Evolutionary conservation across 2,888 invertebrate genomes (phyloP).

Genomic region (Hypselothyrea guttata): DNA sequence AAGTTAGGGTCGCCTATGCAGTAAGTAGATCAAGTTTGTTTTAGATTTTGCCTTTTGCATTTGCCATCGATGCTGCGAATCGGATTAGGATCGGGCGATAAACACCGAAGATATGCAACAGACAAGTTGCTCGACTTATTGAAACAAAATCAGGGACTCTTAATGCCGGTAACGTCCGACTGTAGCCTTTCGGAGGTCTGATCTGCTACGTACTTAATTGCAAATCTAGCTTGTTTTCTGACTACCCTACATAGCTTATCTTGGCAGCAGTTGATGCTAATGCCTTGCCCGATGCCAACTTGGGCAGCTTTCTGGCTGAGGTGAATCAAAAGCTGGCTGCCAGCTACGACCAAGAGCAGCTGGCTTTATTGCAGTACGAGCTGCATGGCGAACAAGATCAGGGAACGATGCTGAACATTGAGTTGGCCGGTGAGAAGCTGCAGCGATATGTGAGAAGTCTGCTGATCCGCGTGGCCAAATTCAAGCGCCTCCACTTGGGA

Average conservation of each 20-base stretch:
- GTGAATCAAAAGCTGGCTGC: slow-evolving; percentile 68
- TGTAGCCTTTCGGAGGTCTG: too few species aligned
- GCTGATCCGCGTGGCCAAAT: slow-evolving; percentile 56
- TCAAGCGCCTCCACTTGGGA: slow-evolving; percentile 82
- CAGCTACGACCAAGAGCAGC: slow-evolving; percentile 71
- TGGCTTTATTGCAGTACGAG: slow-evolving; percentile 73
- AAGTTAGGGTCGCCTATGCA: too few species aligned
- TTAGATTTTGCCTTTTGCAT: too few species aligned
- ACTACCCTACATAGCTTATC: not conserved
- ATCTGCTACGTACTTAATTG: not conserved
- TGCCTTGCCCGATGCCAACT: slow-evolving; percentile 26
- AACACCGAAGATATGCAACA: too few species aligned
- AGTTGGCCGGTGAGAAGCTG: slow-evolving; percentile 65
- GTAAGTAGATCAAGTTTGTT: too few species aligned
- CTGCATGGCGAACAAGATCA: slow-evolving; percentile 64
- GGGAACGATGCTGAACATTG: slow-evolving; percentile 60
- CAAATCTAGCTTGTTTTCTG: not conserved
- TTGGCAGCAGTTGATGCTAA: slow-evolving; percentile 5
- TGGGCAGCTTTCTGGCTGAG: slow-evolving; percentile 59
- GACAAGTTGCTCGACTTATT: too few species aligned
- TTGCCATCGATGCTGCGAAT: too few species aligned
- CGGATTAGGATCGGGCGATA: too few species aligned
- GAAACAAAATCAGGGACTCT: too few species aligned
- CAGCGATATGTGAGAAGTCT: slow-evolving; percentile 61
- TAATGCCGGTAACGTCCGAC: too few species aligned